Conservation (phyloP, 2,113 vertebrate species). For the Mesoclemmys tuberculata region DNA sequence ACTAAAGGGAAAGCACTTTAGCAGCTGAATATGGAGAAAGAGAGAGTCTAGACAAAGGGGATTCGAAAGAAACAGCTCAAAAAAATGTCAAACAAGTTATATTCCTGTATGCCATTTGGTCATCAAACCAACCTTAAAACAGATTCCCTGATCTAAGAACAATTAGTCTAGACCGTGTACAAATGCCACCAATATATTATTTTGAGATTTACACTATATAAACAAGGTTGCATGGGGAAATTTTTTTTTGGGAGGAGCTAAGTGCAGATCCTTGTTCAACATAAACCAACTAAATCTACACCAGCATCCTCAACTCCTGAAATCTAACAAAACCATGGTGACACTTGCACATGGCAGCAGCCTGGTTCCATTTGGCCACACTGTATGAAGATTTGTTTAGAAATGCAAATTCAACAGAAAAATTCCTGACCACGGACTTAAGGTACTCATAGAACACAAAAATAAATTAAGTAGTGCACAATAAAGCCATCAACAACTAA, state of each 20-base stretch:
- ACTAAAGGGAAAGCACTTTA: constrained; percentile 23
- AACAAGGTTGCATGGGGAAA: constrained; percentile 52
- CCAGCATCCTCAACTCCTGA: constrained; percentile 62
- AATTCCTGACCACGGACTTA: constrained; percentile 60
- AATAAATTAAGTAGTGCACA: constrained; percentile 75
- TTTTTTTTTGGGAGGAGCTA: background rate
- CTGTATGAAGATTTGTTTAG: constrained; percentile 56
- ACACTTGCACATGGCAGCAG: constrained; percentile 62
- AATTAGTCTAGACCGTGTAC: constrained; percentile 52
- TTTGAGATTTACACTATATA: constrained; percentile 52
- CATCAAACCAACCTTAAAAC: constrained; percentile 72
- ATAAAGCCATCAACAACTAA: constrained; percentile 76
- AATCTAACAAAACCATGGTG: constrained; percentile 48
- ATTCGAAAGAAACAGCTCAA: background rate
- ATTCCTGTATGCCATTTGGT: constrained; percentile 73
- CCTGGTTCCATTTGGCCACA: constrained; percentile 53
- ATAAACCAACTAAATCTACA: constrained; percentile 70
- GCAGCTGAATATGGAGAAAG: constrained; percentile 39
- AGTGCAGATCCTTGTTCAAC: constrained; percentile 67
- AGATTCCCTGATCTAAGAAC: constrained; percentile 74
- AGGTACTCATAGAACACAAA: constrained; percentile 70
- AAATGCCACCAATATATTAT: constrained; percentile 48
- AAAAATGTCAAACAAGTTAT: constrained; percentile 15
- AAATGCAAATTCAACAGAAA: constrained; percentile 58
- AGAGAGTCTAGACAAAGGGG: constrained; percentile 25